Evolutionary conservation across 1,140 invertebrate genomes (phyloP).

Genomic region (Choristoneura fumiferana): DNA sequence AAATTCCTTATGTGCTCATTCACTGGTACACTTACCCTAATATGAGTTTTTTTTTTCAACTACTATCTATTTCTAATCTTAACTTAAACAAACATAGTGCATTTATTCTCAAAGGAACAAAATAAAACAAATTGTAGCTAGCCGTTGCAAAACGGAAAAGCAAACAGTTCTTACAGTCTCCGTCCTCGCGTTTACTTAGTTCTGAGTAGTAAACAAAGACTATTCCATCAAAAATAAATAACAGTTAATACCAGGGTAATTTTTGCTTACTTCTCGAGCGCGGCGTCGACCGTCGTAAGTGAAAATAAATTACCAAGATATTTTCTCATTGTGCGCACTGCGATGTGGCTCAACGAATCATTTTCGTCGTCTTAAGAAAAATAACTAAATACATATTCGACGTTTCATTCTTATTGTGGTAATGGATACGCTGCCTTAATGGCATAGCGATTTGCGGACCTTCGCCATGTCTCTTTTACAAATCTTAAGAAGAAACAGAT

Average conservation of each 20-base stretch:
- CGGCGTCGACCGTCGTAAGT: constrained; percentile 19
- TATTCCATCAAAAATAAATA: constrained; percentile 9
- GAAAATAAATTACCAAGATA: constrained; percentile 26
- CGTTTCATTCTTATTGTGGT: not conserved
- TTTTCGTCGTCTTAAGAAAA: constrained; percentile 10
- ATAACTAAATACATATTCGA: constrained; percentile 1
- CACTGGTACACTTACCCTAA: no score
- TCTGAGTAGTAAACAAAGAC: constrained; percentile 1
- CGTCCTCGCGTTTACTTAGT: constrained; percentile 17
- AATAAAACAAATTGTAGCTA: no score
- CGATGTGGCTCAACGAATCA: not conserved
- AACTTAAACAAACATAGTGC: no score
- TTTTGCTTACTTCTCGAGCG: constrained; percentile 23
- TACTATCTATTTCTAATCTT: no score
- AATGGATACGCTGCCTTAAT: constrained; percentile 9
- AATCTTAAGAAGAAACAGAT: not conserved
- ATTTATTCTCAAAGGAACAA: no score
- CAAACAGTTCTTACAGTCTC: no score
- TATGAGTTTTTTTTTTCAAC: no score
- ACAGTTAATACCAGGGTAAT: constrained; percentile 23
- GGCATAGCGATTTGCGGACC: constrained; percentile 1
- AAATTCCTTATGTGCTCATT: no score
- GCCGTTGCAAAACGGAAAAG: no score
- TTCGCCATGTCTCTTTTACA: no score
- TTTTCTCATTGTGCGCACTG: constrained; percentile 3